These are phyloP conservation scores for Reticulitermes speratus DNA, from an alignment of 1,140 invertebrate genomes.

Conservation along the genomic window DNA sequence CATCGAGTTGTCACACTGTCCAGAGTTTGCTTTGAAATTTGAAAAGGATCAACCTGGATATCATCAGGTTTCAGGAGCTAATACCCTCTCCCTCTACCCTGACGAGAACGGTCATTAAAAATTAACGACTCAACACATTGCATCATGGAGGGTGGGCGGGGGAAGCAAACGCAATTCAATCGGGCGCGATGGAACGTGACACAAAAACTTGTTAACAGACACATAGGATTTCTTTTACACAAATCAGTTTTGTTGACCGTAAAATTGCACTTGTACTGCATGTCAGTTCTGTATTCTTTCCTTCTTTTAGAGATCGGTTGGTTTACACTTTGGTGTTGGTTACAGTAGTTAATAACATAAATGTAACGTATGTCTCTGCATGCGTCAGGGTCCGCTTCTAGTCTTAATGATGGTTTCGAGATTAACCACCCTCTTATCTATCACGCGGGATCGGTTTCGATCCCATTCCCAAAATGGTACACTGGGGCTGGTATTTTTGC, in stretches of 20 bases:
- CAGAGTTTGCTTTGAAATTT: background rate
- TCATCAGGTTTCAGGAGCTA: background rate
- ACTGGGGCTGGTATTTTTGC: no score
- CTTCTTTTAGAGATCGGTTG: no score
- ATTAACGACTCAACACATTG: constrained; percentile 6
- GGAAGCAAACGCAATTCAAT: background rate
- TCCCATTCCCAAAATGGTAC: no score
- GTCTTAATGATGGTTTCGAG: no score
- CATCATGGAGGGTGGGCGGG: background rate
- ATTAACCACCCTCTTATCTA: no score
- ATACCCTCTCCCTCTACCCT: background rate
- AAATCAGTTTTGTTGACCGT: constrained; percentile 16
- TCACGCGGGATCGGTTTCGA: no score
- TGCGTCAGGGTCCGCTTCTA: no score
- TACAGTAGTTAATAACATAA: no score
- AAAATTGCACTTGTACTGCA: background rate
- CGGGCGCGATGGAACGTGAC: background rate
- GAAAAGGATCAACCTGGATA: background rate
- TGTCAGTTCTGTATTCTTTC: no score
- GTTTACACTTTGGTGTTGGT: no score
- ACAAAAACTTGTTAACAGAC: constrained; percentile 3
- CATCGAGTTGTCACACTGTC: background rate
- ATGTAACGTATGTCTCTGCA: no score
- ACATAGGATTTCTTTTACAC: background rate
- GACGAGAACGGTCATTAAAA: background rate